Evolutionary conservation across 2,113 vertebrate genomes (phyloP).

Genomic region (Jaculus jaculus): DNA sequence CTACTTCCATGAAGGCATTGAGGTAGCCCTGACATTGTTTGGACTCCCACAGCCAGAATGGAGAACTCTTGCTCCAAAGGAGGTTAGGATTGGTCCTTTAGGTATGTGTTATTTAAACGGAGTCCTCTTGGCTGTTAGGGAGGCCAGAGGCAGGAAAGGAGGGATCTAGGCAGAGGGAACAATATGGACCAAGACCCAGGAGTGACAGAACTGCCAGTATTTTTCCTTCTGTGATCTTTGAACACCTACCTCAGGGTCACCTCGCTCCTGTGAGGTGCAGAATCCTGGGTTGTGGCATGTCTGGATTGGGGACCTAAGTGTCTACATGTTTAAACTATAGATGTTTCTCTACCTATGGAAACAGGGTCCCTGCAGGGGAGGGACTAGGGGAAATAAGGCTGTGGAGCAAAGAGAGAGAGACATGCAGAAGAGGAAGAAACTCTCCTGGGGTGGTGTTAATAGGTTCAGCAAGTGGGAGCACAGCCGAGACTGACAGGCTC

Average conservation of each 20-base stretch:
- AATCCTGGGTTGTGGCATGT: neutral
- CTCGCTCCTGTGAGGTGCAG: neutral
- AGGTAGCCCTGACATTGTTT: neutral
- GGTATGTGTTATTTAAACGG: neutral
- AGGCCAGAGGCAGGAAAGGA: neutral
- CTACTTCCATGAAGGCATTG: neutral
- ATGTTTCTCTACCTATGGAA: neutral
- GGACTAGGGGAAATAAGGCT: neutral
- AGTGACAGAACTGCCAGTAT: neutral
- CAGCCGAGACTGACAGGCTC: neutral
- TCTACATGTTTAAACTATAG: neutral
- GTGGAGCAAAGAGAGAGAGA: neutral
- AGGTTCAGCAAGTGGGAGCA: neutral
- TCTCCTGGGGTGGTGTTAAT: neutral
- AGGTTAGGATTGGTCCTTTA: neutral
- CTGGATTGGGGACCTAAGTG: fast-evolving
- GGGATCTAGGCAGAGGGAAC: neutral
- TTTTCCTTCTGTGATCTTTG: neutral
- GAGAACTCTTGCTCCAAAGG: neutral
- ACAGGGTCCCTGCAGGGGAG: neutral
- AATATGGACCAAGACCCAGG: fast-evolving
- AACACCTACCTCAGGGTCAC: neutral
- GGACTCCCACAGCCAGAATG: neutral
- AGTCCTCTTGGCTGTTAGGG: neutral
- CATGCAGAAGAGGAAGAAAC: neutral